phyloP scores from a whole-genome alignment of 2,797 vertebrate species.

The Cyclura pinguis region DNA sequence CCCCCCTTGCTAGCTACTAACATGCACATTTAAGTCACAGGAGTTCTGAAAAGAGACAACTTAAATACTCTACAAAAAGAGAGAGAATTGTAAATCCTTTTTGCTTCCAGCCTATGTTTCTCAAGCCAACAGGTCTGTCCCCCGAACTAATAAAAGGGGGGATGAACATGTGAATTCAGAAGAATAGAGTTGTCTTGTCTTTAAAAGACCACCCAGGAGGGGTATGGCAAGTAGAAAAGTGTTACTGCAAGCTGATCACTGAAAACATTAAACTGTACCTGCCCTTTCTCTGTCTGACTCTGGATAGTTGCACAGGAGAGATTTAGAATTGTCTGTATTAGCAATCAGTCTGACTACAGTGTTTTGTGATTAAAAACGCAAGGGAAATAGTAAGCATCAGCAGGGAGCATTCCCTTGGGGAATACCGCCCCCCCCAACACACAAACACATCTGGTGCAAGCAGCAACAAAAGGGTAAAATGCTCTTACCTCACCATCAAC shows the following conservation, averaged over 20 bases:
- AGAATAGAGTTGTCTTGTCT: neutral
- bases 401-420: neutral
- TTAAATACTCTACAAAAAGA: neutral
- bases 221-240: neutral
- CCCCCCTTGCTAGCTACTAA: neutral
- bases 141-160: neutral
- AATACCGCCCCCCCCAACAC: too few relatives aligned
- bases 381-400: neutral
- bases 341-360: neutral
- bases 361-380: neutral
- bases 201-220: slow-evolving; percentile 37
- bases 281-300: neutral
- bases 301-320: neutral
- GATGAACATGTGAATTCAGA: neutral
- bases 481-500: neutral
- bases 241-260: slow-evolving; percentile 7
- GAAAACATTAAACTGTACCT: neutral
- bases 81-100: neutral
- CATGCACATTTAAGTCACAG: neutral
- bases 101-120: neutral
- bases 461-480: slow-evolving; percentile 20
- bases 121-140: neutral
- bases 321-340: neutral
- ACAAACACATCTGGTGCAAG: neutral
- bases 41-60: neutral